phyloP scores from a whole-genome alignment of 2,113 vertebrate genomes.

The Theropithecus gelada region DNA sequence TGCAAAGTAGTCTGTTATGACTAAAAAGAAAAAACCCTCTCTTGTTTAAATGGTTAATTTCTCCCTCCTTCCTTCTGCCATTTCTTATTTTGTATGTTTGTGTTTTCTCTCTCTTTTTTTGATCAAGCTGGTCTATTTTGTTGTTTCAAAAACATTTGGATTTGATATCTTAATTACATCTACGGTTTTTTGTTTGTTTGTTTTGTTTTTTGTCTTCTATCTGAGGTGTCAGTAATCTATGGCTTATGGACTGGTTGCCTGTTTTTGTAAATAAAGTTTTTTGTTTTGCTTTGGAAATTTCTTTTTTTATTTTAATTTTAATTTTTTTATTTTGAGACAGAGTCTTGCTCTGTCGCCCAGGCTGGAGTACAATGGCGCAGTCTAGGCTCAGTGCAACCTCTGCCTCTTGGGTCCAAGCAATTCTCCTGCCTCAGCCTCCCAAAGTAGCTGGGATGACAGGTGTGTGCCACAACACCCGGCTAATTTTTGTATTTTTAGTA shows the following conservation, averaged over 20 bases:
- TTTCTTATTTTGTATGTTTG: background rate
- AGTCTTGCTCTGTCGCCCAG: too few species aligned
- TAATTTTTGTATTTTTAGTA: too few species aligned
- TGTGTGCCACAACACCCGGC: too few species aligned
- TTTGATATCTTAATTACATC: background rate
- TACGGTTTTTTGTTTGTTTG: background rate
- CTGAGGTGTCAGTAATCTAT: background rate
- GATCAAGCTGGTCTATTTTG: background rate
- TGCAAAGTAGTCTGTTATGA: background rate
- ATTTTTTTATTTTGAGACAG: too few species aligned
- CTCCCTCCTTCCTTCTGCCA: background rate
- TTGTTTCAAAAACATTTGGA: background rate
- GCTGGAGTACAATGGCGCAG: too few species aligned
- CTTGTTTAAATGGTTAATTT: background rate
- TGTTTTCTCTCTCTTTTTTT: background rate
- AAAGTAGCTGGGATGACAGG: too few species aligned
- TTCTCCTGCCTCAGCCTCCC: too few species aligned
- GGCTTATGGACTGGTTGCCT: background rate
- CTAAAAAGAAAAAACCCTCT: background rate
- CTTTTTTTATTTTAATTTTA: too few species aligned
- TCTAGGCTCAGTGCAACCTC: too few species aligned
- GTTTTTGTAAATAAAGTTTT: constrained; percentile 29
- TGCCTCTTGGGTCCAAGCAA: too few species aligned
- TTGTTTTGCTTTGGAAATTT: too few species aligned
- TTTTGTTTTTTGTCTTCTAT: background rate